Conservation (phyloP, 2,113 vertebrate species). For the Trematomus loennbergii region DNA sequence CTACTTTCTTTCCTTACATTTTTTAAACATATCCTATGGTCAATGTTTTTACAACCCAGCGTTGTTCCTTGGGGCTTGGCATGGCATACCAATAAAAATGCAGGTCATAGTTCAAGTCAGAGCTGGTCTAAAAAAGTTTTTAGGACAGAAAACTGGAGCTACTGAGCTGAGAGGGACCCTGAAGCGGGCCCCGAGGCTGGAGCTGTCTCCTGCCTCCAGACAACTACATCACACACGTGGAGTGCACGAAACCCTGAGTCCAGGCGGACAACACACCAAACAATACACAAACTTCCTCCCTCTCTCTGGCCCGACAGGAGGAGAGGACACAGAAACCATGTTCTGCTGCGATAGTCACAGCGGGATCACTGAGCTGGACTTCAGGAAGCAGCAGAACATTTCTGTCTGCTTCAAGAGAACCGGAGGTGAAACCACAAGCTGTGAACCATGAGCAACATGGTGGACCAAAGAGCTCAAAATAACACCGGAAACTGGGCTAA, state of each 20-base stretch:
- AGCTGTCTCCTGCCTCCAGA: conserved; percentile 15
- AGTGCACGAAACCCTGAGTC: neutral
- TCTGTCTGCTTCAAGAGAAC: conserved; percentile 3
- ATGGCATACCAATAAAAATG: neutral
- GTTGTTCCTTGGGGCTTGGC: neutral
- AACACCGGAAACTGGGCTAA: neutral
- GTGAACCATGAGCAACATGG: conserved; percentile 41
- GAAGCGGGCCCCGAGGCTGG: neutral
- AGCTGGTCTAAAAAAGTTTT: conserved; percentile 3
- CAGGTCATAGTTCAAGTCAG: conserved; percentile 10
- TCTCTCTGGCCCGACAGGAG: neutral
- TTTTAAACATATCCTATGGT: neutral
- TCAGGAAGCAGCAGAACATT: conserved; percentile 35
- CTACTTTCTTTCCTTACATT: neutral
- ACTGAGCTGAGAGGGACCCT: neutral
- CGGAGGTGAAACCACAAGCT: conserved; percentile 44
- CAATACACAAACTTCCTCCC: neutral
- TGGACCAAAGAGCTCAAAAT: conserved; percentile 1
- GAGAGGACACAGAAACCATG: conserved; percentile 36
- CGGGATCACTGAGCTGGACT: conserved; percentile 40
- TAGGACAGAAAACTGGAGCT: neutral
- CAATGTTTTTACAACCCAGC: neutral
- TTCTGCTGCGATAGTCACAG: conserved; percentile 46
- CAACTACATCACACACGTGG: conserved; percentile 8
- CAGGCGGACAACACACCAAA: conserved; percentile 10